These are phyloP conservation scores for Lordiphosa andalusiaca DNA, from an alignment of 2,888 invertebrate genomes.

Conservation along the genomic window DNA sequence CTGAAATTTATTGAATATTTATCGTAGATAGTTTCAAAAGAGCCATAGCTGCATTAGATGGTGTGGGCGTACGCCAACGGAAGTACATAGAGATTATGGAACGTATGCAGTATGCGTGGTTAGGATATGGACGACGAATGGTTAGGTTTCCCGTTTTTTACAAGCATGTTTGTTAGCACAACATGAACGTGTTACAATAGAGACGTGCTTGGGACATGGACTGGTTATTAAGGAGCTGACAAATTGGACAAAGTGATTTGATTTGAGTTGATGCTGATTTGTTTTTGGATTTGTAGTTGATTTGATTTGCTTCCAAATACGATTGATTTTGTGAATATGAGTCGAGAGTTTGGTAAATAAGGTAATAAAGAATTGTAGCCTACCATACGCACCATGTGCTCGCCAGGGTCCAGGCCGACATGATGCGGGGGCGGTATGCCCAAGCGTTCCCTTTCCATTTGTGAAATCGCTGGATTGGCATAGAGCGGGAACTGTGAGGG, in stretches of 20 bases:
- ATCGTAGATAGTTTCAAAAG: conserved; percentile 78
- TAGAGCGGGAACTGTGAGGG: conserved; percentile 85
- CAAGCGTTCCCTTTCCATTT: conserved; percentile 92
- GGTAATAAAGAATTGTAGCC: conserved; percentile 26
- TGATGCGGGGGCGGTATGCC: conserved; percentile 86
- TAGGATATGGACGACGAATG: conserved; percentile 34
- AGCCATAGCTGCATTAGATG: conserved; percentile 67
- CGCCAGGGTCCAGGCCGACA: conserved; percentile 86
- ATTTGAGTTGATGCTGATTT: conserved; percentile 20
- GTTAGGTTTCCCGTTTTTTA: conserved; percentile 30
- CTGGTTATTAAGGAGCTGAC: conserved; percentile 34
- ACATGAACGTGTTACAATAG: conserved; percentile 16
- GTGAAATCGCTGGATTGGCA: conserved; percentile 88
- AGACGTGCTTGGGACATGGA: conserved; percentile 43
- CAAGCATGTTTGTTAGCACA: conserved; percentile 38
- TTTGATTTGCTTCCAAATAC: conserved; percentile 78
- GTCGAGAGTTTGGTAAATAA: conserved; percentile 40
- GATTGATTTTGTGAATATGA: conserved; percentile 79
- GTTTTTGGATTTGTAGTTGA: conserved; percentile 17
- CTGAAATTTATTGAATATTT: conserved; percentile 81
- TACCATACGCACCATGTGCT: conserved; percentile 88
- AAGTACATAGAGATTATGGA: conserved; percentile 30
- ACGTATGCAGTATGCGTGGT: conserved; percentile 36
- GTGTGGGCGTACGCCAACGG: conserved; percentile 28
- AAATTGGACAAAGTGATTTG: conserved; percentile 41